Evolutionary conservation across 2,797 vertebrate genomes (phyloP), one percentile per base, ranked within the genome.

Genomic region (Rhinophrynus dorsalis): DNA sequence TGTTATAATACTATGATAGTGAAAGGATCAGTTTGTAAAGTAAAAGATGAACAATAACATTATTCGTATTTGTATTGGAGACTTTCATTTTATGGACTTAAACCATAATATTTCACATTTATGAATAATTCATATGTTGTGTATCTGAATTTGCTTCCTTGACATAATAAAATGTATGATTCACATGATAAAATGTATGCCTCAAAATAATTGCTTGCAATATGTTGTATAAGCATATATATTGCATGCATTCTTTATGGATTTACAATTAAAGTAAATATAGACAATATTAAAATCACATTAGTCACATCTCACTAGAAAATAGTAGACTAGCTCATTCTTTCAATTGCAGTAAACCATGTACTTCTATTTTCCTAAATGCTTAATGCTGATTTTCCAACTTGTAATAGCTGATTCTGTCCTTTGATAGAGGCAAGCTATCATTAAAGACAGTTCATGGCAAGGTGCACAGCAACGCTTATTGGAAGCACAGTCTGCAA

Each of bases 401-500:
- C 38, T 68, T 62, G 12, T 64, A 58, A 76, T 63, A 76, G 74
- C 56, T 64, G 76, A 78, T 78, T 63, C 26, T 77, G 42, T 77
- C 71, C 68, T 80, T 77, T 47, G 74, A 82, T 83, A 86, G 82
- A 72, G 69, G 69, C 68, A 75, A 32, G 24, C 73, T 56, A 85
- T 79, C 73, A 86, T 85, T 84, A 80, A 52, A 56, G 80, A 60
- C 78, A 78, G 76, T 68, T 60, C 62, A 74, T 78, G 32, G 44
- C 68, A 15, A 27, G 77, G 67, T 74, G 75, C 66, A 83, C 82
- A 78, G 76, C 54, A 79, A 84, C 78, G 59, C 75, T 81, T 81
- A 64, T 6, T 55, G 69, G 80, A 86, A 81, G 32, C 61, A 57
- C 52, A 58, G 60, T 65, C 44, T 72, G 60, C 77, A 57, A 83